phyloP scores from a whole-genome alignment of 2,113 vertebrate species.

The Seriola quinqueradiata region DNA sequence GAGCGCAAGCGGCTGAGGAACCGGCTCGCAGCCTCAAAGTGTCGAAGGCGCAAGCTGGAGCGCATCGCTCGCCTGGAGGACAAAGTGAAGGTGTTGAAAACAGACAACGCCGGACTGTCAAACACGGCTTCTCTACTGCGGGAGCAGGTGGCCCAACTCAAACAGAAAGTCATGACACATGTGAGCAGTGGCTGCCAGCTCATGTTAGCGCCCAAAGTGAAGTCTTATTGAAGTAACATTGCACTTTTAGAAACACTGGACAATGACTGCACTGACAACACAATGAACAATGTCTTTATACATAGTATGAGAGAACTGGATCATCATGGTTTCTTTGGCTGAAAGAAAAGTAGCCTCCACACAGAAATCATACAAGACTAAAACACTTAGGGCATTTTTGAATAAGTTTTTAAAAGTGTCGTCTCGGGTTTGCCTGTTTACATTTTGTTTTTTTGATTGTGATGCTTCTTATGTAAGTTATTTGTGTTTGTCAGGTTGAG shows the following conservation, averaged over 20 bases:
- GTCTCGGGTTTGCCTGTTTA: slow-evolving; percentile 79
- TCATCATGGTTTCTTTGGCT: slow-evolving; percentile 34
- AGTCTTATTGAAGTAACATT: slow-evolving; percentile 81
- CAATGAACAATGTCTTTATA: slow-evolving; percentile 60
- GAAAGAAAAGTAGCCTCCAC: neutral
- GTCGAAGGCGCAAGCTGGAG: slow-evolving; percentile 94
- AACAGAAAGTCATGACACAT: slow-evolving; percentile 94
- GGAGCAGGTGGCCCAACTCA: slow-evolving; percentile 94
- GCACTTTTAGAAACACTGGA: slow-evolving; percentile 83
- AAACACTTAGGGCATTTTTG: slow-evolving; percentile 78
- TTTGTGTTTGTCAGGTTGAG: slow-evolving; percentile 80
- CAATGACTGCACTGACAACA: slow-evolving; percentile 73
- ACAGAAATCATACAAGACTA: slow-evolving; percentile 48
- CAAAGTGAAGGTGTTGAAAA: slow-evolving; percentile 92
- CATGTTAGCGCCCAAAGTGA: slow-evolving; percentile 90
- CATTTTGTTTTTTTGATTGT: slow-evolving; percentile 75
- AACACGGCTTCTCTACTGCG: slow-evolving; percentile 89
- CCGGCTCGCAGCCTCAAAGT: slow-evolving; percentile 93
- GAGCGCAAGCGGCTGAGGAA: slow-evolving; percentile 93
- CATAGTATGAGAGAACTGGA: slow-evolving; percentile 56
- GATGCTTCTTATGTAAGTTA: slow-evolving; percentile 82
- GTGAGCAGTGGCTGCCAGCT: slow-evolving; percentile 95
- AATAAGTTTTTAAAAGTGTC: slow-evolving; percentile 70
- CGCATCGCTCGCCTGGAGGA: slow-evolving; percentile 94
- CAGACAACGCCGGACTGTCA: slow-evolving; percentile 92